These are phyloP conservation scores for Siniperca chuatsi DNA, from an alignment of 2,113 vertebrate species.

Conservation along the genomic window DNA sequence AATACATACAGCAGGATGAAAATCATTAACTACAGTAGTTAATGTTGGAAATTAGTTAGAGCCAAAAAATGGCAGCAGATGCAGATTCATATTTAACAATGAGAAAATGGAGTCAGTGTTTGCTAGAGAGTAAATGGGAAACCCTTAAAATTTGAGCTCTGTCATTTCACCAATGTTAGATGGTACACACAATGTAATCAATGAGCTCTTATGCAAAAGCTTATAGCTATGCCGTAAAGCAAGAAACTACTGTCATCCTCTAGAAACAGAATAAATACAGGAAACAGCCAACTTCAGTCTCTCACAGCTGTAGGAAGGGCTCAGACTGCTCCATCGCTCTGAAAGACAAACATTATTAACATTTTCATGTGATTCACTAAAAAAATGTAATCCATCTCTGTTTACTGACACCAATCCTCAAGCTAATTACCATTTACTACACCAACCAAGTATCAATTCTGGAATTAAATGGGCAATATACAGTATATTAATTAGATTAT, in stretches of 20 bases:
- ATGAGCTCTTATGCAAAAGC: slow-evolving; percentile 39
- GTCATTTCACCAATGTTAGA: slow-evolving; percentile 54
- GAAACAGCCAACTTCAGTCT: slow-evolving; percentile 11
- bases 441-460: too few species aligned
- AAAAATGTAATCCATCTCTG: neutral
- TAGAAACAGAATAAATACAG: slow-evolving; percentile 38
- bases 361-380: neutral
- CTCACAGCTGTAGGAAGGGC: neutral
- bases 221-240: neutral
- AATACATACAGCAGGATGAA: neutral
- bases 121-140: neutral
- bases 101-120: neutral
- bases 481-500: neutral
- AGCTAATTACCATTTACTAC: neutral
- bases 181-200: slow-evolving; percentile 28
- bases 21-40: neutral
- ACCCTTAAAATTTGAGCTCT: slow-evolving; percentile 17
- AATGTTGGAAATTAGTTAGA: neutral
- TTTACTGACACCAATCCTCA: neutral
- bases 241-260: neutral
- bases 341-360: slow-evolving; percentile 65
- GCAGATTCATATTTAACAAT: neutral
- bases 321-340: slow-evolving; percentile 69
- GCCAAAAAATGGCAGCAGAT: too few species aligned
- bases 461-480: neutral